A percentile compares a stretch with the other conserved stretches of the same genome.
phyloP scores from a whole-genome alignment of 2,888 invertebrate species.

The Sympetrum striolatum region DNA sequence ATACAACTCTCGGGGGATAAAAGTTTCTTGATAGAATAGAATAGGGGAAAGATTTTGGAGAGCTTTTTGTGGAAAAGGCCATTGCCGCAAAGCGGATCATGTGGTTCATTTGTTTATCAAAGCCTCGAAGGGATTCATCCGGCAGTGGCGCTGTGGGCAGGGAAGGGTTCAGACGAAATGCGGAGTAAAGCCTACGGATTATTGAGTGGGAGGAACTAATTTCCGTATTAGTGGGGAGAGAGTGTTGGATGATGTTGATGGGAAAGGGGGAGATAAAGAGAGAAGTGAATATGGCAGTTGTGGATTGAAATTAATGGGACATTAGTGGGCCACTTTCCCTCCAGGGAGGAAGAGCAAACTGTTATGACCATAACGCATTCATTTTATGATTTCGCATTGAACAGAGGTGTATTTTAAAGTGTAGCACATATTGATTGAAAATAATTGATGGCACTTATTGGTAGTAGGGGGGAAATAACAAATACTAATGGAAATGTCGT shows the following conservation, averaged over 20 bases:
- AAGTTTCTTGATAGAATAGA: not conserved
- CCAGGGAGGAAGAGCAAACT: not conserved
- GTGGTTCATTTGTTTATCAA: slow-evolving; percentile 36
- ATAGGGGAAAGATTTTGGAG: not conserved
- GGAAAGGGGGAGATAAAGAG: not conserved
- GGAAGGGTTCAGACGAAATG: not conserved
- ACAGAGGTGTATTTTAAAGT: too few relatives aligned
- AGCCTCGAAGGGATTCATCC: not conserved
- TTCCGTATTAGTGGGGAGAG: slow-evolving; percentile 4
- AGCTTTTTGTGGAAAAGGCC: not conserved
- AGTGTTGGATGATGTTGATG: not conserved
- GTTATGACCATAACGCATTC: too few relatives aligned
- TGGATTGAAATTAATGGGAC: not conserved
- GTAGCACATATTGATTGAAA: too few relatives aligned
- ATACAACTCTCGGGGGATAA: not conserved
- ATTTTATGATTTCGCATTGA: too few relatives aligned
- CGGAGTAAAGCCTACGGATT: not conserved
- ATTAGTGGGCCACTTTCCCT: not conserved
- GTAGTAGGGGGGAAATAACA: too few relatives aligned
- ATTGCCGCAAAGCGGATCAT: slow-evolving; percentile 29
- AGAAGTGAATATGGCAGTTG: not conserved
- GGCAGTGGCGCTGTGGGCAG: not conserved
- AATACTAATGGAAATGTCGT: too few relatives aligned
- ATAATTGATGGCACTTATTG: too few relatives aligned
- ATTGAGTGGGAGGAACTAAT: slow-evolving; percentile 10